Base-by-base conservation (phyloP, 2,113 vertebrate genomes). In the Platichthys stellatus region DNA sequence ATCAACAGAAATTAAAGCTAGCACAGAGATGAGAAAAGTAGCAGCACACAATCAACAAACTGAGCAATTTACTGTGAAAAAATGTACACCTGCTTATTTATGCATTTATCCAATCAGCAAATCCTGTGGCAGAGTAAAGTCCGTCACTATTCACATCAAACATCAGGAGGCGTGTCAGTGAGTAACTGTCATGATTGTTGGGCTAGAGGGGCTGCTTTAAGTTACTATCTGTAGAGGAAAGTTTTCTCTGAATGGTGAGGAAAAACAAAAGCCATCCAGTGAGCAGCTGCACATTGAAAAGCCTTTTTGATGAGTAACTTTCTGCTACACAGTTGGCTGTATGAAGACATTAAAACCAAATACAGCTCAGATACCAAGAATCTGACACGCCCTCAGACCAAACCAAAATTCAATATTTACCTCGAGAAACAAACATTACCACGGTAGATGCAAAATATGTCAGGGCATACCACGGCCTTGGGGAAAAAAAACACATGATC, bases 1-100 rank as follows among this genome's bases (percentile, higher is more conserved):
- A 38, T 38, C 35, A 43, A 43, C 26, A 58, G 9, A 61, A 68
- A 72, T 72, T 38, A 58, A 5, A 59, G 58, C 40, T 38, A 11
- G 1, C 0, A 31, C 31, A 0, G 21, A 65, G 45, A 60, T 8
- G 4, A 60, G 6, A 47, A 38, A 62, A 68, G 21, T 53, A 57
- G 15, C 49, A 31, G 35, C 62, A 76, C 28, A n/a, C 7, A 64
- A 47, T 63, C 43, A 64, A 47, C 38, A 70, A 20, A 49, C 60
- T 17, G 15, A 60, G 54, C 13, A 13, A 57, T 57, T 57, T 24
- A 13, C 23, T 24, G 3, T 6, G 23, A 57, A 57, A 13, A 57
- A 23, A 57, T 14, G 2, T 14, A 24, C 58, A 31, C 40, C 40
- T 43, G 40, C 12, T 43, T 43, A 43, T 13, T 13, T 43, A 43